Conservation (phyloP, 2,797 vertebrate genomes). For the Muraenolepis orangiensis region DNA sequence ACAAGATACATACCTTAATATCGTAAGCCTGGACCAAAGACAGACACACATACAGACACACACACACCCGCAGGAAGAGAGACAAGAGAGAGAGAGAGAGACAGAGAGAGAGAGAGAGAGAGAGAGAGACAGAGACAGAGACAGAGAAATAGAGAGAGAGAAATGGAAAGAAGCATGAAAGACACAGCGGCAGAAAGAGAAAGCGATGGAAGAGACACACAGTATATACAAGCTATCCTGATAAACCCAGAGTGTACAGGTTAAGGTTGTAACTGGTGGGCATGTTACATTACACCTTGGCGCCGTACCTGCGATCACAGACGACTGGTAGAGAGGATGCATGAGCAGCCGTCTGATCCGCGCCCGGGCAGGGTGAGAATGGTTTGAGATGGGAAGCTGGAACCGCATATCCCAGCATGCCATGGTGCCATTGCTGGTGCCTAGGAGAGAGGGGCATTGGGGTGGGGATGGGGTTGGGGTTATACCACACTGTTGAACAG, state of each 20-base stretch:
- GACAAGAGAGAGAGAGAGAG: background rate
- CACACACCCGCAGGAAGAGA: constrained; percentile 18
- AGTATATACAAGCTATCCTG: background rate
- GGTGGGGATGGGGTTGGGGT: background rate
- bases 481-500: background rate
- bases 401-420: constrained; percentile 99
- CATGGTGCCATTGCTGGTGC: constrained; percentile 97
- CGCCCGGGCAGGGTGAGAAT: constrained; percentile 89
- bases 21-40: background rate
- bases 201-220: no score
- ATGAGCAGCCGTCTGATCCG: constrained; percentile 91
- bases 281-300: background rate
- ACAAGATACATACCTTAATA: constrained; percentile 16
- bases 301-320: constrained; percentile 88
- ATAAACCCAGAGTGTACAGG: background rate
- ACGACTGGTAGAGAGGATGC: constrained; percentile 95
- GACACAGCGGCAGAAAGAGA: background rate
- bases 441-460: constrained; percentile 63
- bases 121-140: background rate
- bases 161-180: background rate
- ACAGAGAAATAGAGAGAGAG: background rate
- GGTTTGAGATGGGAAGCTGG: constrained; percentile 97
- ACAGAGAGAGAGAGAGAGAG: background rate
- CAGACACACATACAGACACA: background rate
- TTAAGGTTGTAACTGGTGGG: background rate